Conservation (phyloP, 1,140 invertebrate genomes). For the Achroia grisella region DNA sequence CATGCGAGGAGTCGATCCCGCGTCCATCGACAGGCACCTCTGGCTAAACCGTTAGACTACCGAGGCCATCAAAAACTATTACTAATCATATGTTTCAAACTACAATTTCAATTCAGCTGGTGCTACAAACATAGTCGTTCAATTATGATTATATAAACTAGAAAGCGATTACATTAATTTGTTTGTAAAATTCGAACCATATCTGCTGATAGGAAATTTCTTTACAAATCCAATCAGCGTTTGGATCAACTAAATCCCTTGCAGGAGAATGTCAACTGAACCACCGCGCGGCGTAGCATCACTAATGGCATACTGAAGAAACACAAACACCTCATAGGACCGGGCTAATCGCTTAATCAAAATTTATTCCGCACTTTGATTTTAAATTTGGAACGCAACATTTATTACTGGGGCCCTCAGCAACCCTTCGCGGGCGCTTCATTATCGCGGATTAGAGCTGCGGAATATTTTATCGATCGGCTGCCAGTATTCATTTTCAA, state of each 20-base stretch:
- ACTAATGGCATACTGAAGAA: conserved; percentile 40
- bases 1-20: no score
- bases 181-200: conserved; percentile 13
- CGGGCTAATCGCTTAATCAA: conserved; percentile 71
- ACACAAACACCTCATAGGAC: conserved; percentile 50
- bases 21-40: no score
- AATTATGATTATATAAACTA: no score
- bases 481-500: conserved; percentile 71
- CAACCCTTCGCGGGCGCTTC: conserved; percentile 65
- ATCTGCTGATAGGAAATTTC: not conserved
- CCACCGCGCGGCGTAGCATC: conserved; percentile 16
- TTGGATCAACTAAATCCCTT: conserved; percentile 10
- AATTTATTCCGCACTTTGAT: conserved; percentile 73
- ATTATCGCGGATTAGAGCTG: conserved; percentile 72
- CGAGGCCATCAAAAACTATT: no score
- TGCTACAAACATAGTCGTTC: no score
- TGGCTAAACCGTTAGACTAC: no score
- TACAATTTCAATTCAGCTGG: no score
- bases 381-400: conserved; percentile 72
- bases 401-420: conserved; percentile 64
- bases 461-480: conserved; percentile 70
- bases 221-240: conserved; percentile 12
- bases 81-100: no score
- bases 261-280: conserved; percentile 14
- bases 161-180: conserved; percentile 8